Percentiles rank a stretch among this genome's conserved stretches.
These are phyloP conservation scores for Pseudomyrmex flavicornis DNA, from an alignment of 1,140 invertebrate genomes.

Conservation along the genomic window DNA sequence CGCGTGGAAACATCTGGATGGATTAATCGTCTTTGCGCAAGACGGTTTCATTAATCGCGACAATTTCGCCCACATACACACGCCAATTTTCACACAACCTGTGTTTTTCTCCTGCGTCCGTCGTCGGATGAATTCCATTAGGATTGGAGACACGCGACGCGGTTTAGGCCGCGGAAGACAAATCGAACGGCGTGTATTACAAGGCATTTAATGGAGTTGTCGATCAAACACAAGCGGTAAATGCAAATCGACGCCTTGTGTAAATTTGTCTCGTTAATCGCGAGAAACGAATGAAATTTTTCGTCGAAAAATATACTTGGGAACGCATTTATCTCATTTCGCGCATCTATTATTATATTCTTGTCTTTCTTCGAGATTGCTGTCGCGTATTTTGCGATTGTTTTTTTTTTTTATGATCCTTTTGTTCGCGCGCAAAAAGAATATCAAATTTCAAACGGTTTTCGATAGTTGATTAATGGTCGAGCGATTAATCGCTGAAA, in stretches of 20 bases:
- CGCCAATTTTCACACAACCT: constrained; percentile 46
- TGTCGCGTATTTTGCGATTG: neutral
- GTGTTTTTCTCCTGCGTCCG: constrained; percentile 33
- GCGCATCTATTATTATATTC: neutral
- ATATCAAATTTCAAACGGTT: neutral
- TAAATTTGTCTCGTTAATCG: neutral
- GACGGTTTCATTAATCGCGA: constrained; percentile 56
- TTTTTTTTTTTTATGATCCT: neutral
- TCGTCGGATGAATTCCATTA: constrained; percentile 29
- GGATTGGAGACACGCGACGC: constrained; percentile 15
- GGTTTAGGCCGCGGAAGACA: neutral
- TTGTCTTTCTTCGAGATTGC: no score
- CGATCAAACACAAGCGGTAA: constrained; percentile 8
- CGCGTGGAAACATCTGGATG: constrained; percentile 29
- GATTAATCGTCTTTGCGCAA: constrained; percentile 44
- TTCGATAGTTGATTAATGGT: no score
- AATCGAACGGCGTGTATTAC: neutral
- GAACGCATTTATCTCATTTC: neutral
- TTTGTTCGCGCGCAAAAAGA: no score
- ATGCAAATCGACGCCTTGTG: neutral
- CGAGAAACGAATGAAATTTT: neutral
- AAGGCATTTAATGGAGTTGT: constrained; percentile 13
- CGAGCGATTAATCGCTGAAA: neutral
- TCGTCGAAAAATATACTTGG: neutral
- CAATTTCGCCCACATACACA: constrained; percentile 34